A percentile compares a stretch with the other conserved stretches of the same genome.
These are phyloP conservation scores for Montipora capricornis DNA, from an alignment of 64 coral and sea anemone genomes.

Conservation along the genomic window DNA sequence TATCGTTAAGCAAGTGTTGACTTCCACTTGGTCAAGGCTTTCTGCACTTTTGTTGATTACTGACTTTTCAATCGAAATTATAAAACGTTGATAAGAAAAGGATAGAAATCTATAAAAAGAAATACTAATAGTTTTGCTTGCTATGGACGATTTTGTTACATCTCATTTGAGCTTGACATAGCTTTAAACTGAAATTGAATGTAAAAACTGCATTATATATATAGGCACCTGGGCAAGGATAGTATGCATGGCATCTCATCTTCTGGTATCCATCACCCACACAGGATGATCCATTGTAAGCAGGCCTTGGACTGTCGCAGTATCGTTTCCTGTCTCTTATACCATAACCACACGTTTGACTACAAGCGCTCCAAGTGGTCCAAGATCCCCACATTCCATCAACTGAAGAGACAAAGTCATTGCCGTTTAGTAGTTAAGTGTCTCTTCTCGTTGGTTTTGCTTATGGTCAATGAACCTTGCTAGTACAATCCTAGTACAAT, in stretches of 20 bases:
- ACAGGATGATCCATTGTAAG: slow-evolving; percentile 31
- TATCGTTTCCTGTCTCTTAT: slow-evolving; percentile 18
- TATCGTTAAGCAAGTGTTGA: background rate
- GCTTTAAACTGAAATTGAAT: too few relatives aligned
- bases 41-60: too few relatives aligned
- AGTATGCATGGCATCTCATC: slow-evolving; percentile 23
- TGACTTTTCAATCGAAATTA: too few relatives aligned
- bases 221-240: slow-evolving; percentile 46
- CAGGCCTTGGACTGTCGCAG: slow-evolving; percentile 54
- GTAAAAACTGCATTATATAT: background rate
- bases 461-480: too few relatives aligned
- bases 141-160: too few relatives aligned
- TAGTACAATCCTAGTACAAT: too few relatives aligned
- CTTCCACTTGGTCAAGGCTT: background rate
- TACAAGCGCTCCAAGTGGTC: slow-evolving; percentile 45
- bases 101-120: too few relatives aligned
- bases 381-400: slow-evolving; percentile 69
- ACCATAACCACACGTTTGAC: slow-evolving; percentile 55
- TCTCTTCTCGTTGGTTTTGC: too few relatives aligned
- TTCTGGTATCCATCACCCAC: slow-evolving; percentile 16
- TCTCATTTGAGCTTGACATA: too few relatives aligned
- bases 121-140: too few relatives aligned
- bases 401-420: slow-evolving; percentile 7
- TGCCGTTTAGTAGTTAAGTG: too few relatives aligned
- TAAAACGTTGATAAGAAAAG: too few relatives aligned